Evolutionary conservation across 2,888 invertebrate species (phyloP).

Genomic region (Sesia bembeciformis): DNA sequence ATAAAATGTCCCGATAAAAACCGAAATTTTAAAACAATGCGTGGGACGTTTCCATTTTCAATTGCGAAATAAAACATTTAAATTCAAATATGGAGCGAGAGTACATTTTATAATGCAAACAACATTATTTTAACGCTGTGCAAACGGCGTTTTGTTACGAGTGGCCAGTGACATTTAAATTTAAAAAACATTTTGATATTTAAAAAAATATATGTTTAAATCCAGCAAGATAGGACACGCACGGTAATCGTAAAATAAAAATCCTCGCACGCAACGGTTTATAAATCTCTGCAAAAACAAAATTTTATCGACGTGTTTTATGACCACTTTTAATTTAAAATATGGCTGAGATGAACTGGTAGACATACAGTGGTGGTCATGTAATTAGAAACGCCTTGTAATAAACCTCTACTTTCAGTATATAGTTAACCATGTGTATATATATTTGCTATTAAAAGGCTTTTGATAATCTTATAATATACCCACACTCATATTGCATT

Average conservation of each 20-base stretch:
- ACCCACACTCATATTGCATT: too few species aligned
- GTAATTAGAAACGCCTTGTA: too few species aligned
- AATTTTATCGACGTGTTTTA: constrained; percentile 34
- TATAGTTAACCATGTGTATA: too few species aligned
- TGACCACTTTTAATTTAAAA: constrained; percentile 37
- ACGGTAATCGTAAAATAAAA: constrained; percentile 35
- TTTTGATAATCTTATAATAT: too few species aligned
- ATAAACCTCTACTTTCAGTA: too few species aligned
- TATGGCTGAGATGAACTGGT: constrained; percentile 12
- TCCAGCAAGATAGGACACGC: constrained; percentile 14
- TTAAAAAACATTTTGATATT: constrained; percentile 7
- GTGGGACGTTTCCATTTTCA: constrained; percentile 33
- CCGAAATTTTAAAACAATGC: constrained; percentile 23
- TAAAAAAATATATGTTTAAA: constrained; percentile 8
- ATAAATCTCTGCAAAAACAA: constrained; percentile 30
- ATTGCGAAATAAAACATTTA: constrained; percentile 33
- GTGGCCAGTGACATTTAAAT: constrained; percentile 14
- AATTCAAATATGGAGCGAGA: constrained; percentile 41
- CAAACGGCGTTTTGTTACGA: constrained; percentile 23
- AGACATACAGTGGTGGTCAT: too few species aligned
- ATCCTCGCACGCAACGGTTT: constrained; percentile 9
- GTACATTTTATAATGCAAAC: constrained; percentile 38
- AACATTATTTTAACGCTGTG: constrained; percentile 29
- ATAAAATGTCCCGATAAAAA: constrained; percentile 15
- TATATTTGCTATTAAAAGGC: too few species aligned